Conservation (phyloP, 2,797 vertebrate genomes). For the Pelochelys cantorii region DNA sequence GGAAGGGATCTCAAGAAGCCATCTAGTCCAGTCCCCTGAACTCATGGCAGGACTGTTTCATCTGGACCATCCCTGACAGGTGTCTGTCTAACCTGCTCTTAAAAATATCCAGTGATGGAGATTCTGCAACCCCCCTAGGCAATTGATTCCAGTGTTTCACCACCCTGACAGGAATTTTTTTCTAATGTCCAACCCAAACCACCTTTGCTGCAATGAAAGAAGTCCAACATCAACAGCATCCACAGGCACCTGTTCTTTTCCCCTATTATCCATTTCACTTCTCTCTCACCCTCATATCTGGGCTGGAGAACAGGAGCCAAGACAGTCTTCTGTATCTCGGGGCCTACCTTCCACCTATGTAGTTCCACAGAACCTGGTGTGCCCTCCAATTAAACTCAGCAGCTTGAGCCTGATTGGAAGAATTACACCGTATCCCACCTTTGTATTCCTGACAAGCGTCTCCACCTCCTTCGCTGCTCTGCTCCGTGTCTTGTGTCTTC, state of each 20-base stretch:
- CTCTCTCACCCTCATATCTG: neutral
- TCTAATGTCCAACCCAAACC: no score
- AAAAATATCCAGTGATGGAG: no score
- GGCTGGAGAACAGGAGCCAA: neutral
- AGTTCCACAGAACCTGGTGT: neutral
- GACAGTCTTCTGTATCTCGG: neutral
- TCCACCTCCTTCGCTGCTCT: neutral
- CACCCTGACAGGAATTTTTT: no score
- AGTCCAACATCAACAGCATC: neutral
- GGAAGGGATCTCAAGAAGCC: no score
- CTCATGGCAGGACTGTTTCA: no score
- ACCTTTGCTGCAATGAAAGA: neutral
- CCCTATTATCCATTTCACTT: neutral
- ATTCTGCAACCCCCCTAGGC: no score
- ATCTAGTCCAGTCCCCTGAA: no score
- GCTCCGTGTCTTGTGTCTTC: neutral
- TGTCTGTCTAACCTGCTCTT: no score
- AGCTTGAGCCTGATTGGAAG: neutral
- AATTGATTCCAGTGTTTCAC: no score
- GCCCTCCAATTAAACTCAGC: neutral
- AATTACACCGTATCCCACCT: neutral
- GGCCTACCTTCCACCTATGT: neutral
- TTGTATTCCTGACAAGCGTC: neutral
- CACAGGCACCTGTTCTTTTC: neutral
- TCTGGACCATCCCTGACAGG: no score